Percentiles rank a stretch among this genome's conserved stretches.
These are phyloP conservation scores for Leucosticte australis DNA, from an alignment of 2,113 vertebrate genomes.

Conservation along the genomic window DNA sequence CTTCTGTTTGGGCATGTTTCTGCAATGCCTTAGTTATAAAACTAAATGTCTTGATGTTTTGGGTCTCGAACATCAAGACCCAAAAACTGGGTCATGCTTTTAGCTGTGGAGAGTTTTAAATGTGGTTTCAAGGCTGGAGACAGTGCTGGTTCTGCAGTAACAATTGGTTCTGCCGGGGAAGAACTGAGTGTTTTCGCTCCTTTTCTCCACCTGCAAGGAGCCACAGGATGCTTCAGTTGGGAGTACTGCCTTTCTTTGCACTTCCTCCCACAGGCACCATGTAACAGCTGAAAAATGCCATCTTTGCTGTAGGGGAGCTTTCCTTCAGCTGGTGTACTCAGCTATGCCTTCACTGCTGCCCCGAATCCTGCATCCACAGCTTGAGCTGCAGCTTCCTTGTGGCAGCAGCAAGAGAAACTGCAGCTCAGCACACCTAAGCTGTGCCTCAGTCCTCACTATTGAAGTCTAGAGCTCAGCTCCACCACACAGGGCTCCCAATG, in stretches of 20 bases:
- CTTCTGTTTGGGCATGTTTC: background rate
- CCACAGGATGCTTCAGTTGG: background rate
- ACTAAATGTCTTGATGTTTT: background rate
- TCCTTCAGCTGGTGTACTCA: background rate
- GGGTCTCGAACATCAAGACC: too few species aligned
- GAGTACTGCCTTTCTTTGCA: background rate
- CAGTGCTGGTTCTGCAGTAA: background rate
- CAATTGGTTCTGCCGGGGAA: background rate
- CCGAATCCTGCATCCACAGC: background rate
- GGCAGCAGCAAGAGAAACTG: background rate
- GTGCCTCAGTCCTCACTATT: accelerated
- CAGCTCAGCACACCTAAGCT: background rate
- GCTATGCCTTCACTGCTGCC: background rate
- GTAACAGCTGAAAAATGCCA: background rate
- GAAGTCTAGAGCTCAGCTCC: background rate
- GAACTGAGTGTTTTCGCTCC: background rate
- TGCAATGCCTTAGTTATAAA: background rate
- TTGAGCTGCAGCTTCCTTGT: background rate
- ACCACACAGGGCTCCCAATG: background rate
- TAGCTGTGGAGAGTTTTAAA: background rate
- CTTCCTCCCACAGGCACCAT: background rate
- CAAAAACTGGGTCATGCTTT: background rate
- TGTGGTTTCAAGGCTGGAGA: background rate
- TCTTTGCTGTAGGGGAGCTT: background rate
- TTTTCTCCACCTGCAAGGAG: background rate